A percentile compares a stretch with the other conserved stretches of the same genome.
These are phyloP conservation scores for Trichomycterus rosablanca DNA, from an alignment of 2,113 vertebrate genomes.

Conservation along the genomic window DNA sequence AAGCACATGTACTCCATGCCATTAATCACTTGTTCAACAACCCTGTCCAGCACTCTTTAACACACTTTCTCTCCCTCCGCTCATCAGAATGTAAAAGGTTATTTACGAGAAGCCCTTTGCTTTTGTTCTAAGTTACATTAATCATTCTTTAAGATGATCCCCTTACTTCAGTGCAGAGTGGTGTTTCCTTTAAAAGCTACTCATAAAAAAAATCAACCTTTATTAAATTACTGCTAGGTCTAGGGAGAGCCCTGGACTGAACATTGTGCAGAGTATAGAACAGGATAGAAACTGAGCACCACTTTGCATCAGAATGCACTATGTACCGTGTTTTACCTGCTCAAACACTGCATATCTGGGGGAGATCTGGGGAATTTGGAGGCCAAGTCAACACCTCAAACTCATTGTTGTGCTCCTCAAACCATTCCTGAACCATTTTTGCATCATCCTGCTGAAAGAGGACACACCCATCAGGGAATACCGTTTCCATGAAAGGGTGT, in stretches of 20 bases:
- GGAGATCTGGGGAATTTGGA: no score
- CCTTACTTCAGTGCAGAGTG: constrained; percentile 8
- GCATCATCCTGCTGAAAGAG: no score
- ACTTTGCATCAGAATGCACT: no score
- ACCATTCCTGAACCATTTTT: no score
- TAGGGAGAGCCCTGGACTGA: constrained; percentile 19
- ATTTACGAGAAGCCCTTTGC: constrained; percentile 45
- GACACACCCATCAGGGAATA: no score
- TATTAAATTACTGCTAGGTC: constrained; percentile 36
- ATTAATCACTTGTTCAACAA: constrained; percentile 43
- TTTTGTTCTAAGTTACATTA: constrained; percentile 21
- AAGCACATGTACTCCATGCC: constrained; percentile 44
- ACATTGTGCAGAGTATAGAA: neutral
- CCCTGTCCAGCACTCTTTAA: constrained; percentile 10
- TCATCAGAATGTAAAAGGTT: constrained; percentile 57
- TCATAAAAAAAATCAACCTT: constrained; percentile 47
- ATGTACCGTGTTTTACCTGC: no score
- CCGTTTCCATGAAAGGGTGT: no score
- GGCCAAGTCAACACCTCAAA: no score
- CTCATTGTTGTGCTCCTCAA: no score
- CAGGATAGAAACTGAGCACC: no score
- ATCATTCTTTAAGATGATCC: constrained; percentile 33
- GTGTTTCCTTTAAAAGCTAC: constrained; percentile 43
- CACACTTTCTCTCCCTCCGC: constrained; percentile 23
- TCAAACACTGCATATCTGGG: no score